Base-by-base conservation (phyloP, 2,888 invertebrate species). In the Aphidoletes aphidimyza region DNA sequence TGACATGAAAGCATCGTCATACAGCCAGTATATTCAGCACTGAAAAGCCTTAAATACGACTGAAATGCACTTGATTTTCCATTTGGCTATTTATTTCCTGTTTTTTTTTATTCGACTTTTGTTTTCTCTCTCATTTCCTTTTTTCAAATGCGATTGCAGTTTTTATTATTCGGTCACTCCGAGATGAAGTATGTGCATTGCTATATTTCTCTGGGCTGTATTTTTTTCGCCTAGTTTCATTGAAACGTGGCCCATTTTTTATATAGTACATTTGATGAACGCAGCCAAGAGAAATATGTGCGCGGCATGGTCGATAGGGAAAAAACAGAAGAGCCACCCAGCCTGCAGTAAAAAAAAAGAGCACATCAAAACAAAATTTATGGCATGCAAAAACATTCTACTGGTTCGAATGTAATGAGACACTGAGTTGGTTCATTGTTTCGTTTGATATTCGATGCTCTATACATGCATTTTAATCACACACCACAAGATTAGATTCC, bases 21-120 rank as follows among this genome's bases (percentile, higher is more conserved):
- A 22, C 54, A 54, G 26, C 30, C 69, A 81, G 37, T 81, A 17
- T n/a, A 81, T 81, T 37, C 30, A 81, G n/a, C n/a, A n/a, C n/a
- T n/a, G n/a, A 81, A 81, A 37, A 34, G 78, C 22, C 11, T 81
- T 37, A 36, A 69, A 69, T 30, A 34, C 69, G n/a, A 30, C n/a
- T 54, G 30, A 69, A 69, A 37, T 81, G 81, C 37, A 81, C 37
- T 81, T 81, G 37, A 81, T 81, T 81, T 81, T 81, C 81, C 81
- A 81, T 81, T 36, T 37, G 81, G 81, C 37, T 37, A 81, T 81
- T 81, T 81, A 37, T 81, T 81, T 37, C n/a, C 69, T 30, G 26
- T 30, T 14, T 26, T 26, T 54, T 54, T 26, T 69, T 69, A 30
- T 36, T 19, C n/a, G n/a, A n/a, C n/a, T 81, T 22, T 81, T 22